phyloP scores from a whole-genome alignment of 2,888 invertebrate species.

The Stenotaenia linearis region DNA sequence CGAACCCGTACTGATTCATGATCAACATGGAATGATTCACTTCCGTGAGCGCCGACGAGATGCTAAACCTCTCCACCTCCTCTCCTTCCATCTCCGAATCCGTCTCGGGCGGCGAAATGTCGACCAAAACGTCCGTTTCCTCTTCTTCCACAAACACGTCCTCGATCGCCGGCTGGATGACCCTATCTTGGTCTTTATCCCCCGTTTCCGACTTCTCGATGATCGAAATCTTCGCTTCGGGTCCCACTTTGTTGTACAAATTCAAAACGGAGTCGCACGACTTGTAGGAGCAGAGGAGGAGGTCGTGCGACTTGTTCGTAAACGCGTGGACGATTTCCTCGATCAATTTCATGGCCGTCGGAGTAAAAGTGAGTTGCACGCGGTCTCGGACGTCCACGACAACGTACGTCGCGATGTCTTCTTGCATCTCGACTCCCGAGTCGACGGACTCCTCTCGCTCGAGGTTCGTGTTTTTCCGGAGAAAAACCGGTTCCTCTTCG shows the following conservation, averaged over 20 bases:
- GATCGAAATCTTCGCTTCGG: conserved; percentile 22
- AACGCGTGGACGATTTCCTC: conserved; percentile 47
- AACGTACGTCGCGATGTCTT: conserved; percentile 58
- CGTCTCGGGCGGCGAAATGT: conserved; percentile 38
- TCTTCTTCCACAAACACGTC: conserved; percentile 32
- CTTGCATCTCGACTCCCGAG: conserved; percentile 30
- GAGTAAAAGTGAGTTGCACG: conserved; percentile 63
- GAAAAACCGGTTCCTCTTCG: conserved; percentile 40
- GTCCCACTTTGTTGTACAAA: conserved; percentile 12
- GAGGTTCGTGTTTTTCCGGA: conserved; percentile 36
- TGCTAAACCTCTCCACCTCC: conserved; percentile 41
- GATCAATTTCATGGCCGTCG: conserved; percentile 58
- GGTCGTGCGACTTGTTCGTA: neutral
- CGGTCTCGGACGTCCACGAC: conserved; percentile 62
- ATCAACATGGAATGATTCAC: conserved; percentile 36
- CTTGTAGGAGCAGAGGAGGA: neutral
- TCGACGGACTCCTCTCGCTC: conserved; percentile 33
- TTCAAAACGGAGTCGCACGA: neutral
- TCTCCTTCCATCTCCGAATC: conserved; percentile 39
- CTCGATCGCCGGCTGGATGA: conserved; percentile 29
- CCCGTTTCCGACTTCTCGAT: conserved; percentile 22
- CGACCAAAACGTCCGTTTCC: conserved; percentile 37
- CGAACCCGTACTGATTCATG: conserved; percentile 27
- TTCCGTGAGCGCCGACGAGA: conserved; percentile 41
- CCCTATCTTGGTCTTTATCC: conserved; percentile 24